A percentile compares a stretch with the other conserved stretches of the same genome.
These are phyloP conservation scores for Orussus abietinus DNA, from an alignment of 1,140 invertebrate species.

Conservation along the genomic window DNA sequence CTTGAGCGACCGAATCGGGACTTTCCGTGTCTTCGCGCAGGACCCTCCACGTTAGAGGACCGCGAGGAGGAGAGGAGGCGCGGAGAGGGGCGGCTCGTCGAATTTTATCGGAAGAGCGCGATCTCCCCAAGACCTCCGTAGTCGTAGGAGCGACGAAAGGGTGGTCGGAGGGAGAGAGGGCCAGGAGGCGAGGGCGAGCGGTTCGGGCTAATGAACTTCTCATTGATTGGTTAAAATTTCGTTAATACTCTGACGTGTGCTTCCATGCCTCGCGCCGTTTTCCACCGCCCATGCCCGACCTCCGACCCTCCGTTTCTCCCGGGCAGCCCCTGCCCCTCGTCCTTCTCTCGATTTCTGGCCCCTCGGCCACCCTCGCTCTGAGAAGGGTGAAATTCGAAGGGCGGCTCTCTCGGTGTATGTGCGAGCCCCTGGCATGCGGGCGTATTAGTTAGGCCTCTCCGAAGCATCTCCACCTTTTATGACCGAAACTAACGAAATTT, in stretches of 20 bases:
- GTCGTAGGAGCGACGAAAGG: constrained; percentile 1
- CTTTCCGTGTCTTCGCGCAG: no score
- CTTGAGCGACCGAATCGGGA: no score
- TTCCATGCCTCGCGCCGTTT: constrained; percentile 33
- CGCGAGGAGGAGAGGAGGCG: constrained; percentile 25
- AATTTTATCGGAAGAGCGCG: constrained; percentile 32
- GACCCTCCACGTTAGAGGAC: constrained; percentile 17
- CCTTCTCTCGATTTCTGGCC: no score
- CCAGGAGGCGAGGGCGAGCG: constrained; percentile 16
- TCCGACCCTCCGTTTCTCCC: constrained; percentile 12
- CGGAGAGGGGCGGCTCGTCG: constrained; percentile 24
- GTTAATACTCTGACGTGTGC: constrained; percentile 50
- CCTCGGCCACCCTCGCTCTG: constrained; percentile 35
- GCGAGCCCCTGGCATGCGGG: constrained; percentile 1
- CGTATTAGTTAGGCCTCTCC: constrained; percentile 41
- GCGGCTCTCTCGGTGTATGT: constrained; percentile 17
- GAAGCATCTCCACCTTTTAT: constrained; percentile 38
- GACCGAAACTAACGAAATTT: constrained; percentile 51
- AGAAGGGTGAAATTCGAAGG: constrained; percentile 45
- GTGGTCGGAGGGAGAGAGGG: constrained; percentile 16
- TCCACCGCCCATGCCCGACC: constrained; percentile 18
- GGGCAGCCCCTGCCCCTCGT: not conserved
- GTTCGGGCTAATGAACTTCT: constrained; percentile 49
- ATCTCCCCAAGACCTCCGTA: constrained; percentile 29
- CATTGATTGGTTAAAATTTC: constrained; percentile 54